These are phyloP conservation scores for Alcedo atthis DNA, from an alignment of 2,797 vertebrate genomes.

Conservation along the genomic window DNA sequence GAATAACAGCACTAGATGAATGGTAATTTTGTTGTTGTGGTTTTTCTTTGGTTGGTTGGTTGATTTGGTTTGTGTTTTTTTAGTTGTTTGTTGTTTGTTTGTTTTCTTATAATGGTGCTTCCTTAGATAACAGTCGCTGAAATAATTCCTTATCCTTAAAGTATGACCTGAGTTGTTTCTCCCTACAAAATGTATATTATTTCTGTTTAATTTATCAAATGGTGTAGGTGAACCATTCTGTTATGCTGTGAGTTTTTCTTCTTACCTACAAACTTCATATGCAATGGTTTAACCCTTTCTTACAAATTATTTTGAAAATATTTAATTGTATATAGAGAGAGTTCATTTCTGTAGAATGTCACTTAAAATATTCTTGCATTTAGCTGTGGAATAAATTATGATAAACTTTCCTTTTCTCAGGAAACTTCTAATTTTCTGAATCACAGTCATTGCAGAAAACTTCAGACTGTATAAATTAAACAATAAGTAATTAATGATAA, in stretches of 20 bases:
- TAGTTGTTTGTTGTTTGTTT: background rate
- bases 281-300: background rate
- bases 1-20: background rate
- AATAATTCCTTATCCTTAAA: background rate
- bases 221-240: background rate
- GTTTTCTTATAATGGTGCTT: background rate
- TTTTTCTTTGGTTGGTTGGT: too few relatives aligned
- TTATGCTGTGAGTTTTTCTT: accelerated
- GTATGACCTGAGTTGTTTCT: background rate
- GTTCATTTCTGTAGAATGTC: background rate
- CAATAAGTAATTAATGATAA: background rate
- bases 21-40: background rate
- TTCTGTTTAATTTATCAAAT: background rate
- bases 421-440: background rate
- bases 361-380: background rate
- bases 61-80: too few relatives aligned
- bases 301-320: background rate
- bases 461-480: background rate
- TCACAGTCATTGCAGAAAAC: background rate
- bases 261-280: background rate
- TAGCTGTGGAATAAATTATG: background rate
- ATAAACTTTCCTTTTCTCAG: background rate
- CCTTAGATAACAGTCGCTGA: background rate
- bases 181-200: background rate
- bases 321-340: background rate